Evolutionary conservation across 1,140 invertebrate genomes (phyloP), one percentile per base, ranked within the genome.

Genomic region (Sminthurides bifidus): DNA sequence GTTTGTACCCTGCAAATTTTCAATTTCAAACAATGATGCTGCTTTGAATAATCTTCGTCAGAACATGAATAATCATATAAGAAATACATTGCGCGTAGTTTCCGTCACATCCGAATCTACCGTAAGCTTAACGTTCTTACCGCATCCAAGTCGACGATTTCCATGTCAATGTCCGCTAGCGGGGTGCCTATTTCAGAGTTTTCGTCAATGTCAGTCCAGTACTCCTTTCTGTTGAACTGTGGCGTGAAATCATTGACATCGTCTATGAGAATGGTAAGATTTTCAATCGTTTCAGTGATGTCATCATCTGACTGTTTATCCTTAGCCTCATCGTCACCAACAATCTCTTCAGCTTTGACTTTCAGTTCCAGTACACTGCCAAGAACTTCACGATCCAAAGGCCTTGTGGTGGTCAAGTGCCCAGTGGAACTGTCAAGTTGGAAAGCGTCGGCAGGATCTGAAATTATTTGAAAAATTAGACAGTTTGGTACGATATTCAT

Each of bases 161-260:
- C 79, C 83, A 93, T 91, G 62, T 89, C 82, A 38, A 92, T 68
- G 66, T 84, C 78, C 0, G 85, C 85, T 12, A 93, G 69, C 0
- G 85, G 83, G 0, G 87, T 87, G 1, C 87, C 87, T 48, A 81
- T 74, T 0, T 82, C 79, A 2, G 87, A 80, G 65, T 88, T 89
- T 69, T 93, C 89, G 0, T 82, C 79, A 54, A 92, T 80, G 41
- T 80, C 79, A 6, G 89, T 83, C 37, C 73, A 77, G 70, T 89
- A 92, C 67, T 91, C 87, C 31, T 81, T 76, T 35, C 77, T 75
- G 72, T 86, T 86, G 70, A 89, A 89, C 15, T 74, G 72, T 41
- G 92, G 93, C 0, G 90, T 81, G 64, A 90, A 88, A 70, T 98
- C 92, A 71, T 96, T 96, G 0, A 94, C 87, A 72, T 79, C 0